phyloP scores from a whole-genome alignment of 2,888 invertebrate species.

The Caenorhabditis imperialis region DNA sequence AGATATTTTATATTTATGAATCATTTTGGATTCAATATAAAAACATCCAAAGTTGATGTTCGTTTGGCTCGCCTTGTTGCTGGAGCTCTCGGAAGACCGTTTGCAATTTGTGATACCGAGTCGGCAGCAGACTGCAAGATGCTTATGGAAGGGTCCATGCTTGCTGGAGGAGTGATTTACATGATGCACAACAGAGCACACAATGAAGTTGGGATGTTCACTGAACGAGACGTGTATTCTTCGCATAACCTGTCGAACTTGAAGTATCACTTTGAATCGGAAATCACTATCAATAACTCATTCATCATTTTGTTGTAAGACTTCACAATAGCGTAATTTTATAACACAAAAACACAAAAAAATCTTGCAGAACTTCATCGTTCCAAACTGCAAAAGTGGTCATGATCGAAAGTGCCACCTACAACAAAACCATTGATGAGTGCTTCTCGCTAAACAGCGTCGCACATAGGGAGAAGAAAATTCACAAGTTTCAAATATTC shows the following conservation, averaged over 20 bases:
- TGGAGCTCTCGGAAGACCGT: slow-evolving; percentile 37
- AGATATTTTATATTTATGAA: slow-evolving; percentile 34
- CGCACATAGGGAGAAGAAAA: slow-evolving; percentile 39
- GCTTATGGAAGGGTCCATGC: slow-evolving; percentile 42
- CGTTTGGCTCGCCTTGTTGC: slow-evolving; percentile 19
- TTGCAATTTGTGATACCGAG: slow-evolving; percentile 41
- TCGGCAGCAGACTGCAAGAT: slow-evolving; percentile 29
- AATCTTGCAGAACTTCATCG: slow-evolving; percentile 10
- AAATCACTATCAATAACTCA: slow-evolving; percentile 45
- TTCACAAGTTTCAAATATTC: slow-evolving; percentile 42
- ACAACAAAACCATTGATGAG: slow-evolving; percentile 27
- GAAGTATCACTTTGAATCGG: slow-evolving; percentile 47
- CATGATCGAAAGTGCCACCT: background rate
- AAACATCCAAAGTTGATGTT: background rate
- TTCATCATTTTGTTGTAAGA: slow-evolving; percentile 38
- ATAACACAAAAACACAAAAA: background rate
- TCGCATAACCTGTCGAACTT: slow-evolving; percentile 26
- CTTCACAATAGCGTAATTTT: too few relatives aligned
- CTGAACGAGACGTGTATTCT: slow-evolving; percentile 40
- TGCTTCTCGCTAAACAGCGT: slow-evolving; percentile 32
- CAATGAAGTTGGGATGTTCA: slow-evolving; percentile 13
- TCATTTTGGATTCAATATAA: slow-evolving; percentile 42
- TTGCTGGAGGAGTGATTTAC: slow-evolving; percentile 38
- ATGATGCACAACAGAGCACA: background rate
- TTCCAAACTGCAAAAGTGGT: slow-evolving; percentile 21